Base-by-base conservation (phyloP, 2,113 vertebrate genomes). In the Crotophaga sulcirostris region DNA sequence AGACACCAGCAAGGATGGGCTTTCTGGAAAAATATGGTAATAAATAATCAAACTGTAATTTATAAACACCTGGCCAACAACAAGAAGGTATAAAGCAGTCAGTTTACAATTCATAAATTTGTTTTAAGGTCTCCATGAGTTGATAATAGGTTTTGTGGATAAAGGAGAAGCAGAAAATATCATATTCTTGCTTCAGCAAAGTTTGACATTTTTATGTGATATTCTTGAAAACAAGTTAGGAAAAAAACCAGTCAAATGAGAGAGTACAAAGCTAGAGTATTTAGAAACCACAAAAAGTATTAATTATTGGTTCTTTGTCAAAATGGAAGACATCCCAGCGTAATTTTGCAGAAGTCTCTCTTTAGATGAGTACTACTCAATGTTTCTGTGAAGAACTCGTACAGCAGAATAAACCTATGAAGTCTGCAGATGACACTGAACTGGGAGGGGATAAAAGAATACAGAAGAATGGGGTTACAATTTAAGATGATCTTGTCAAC, bases 261-360 rank as follows among this genome's bases (percentile, higher is more conserved):
- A 47, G 24, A 59, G 5, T 42, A 78, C 66, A 90, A 82, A 88
- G 36, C 45, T 44, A 36, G 69, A 59, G 18, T 42, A 93, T 60
- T 77, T 82, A 66, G 45, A 77, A 85, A 66, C 6, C 7, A 73
- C 34, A 90, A 34, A 13, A 77, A 88, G 11, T 42, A 49, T 81
- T 84, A 92, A 64, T 86, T 66, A 90, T 60, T 52, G 36, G 23
- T 69, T 78, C 38, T 55, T 72, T 78, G 60, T 64, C 55, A 88
- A 82, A 94, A 78, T 40, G 33, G 60, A 74, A 60, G 44, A 36
- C 0, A 0, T 63, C n/a, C 5, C 9, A 69, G 42, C 36, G 0
- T 10, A 88, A 56, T 68, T 88, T 85, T 82, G 78, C 72, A 90
- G 36, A 63, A 13, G 16, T 45, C 17, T 55, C 38, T 81, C 38